Evolutionary conservation across 1,140 invertebrate species (phyloP).

Genomic region (Lepidotrigona ventralis): DNA sequence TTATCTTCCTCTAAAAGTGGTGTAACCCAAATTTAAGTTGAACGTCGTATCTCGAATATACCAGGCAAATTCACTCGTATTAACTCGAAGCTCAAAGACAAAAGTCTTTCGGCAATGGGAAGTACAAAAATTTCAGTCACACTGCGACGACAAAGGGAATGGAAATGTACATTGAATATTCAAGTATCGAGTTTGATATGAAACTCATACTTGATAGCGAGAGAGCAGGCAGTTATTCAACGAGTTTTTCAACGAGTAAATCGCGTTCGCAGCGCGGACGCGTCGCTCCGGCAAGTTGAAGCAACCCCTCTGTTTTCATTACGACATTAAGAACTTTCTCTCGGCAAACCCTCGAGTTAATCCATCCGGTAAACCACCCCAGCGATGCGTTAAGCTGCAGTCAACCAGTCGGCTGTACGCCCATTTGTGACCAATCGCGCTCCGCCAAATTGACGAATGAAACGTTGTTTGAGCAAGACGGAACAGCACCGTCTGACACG

Average conservation of each 20-base stretch:
- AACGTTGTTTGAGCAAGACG: background rate
- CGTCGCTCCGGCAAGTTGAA: slow-evolving; percentile 42
- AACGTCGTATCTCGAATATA: too few species aligned
- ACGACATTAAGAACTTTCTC: slow-evolving; percentile 65
- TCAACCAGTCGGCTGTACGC: slow-evolving; percentile 37
- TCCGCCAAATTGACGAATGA: slow-evolving; percentile 31
- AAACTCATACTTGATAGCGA: too few species aligned
- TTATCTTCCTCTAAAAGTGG: too few species aligned
- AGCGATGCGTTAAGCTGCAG: slow-evolving; percentile 37
- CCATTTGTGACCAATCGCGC: slow-evolving; percentile 30
- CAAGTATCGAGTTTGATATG: too few species aligned
- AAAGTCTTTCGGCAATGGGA: too few species aligned
- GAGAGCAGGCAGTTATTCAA: slow-evolving; percentile 45
- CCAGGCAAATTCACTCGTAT: too few species aligned
- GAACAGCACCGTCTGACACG: background rate
- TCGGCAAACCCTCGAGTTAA: slow-evolving; percentile 64
- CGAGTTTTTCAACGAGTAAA: slow-evolving; percentile 58
- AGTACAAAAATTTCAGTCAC: too few species aligned
- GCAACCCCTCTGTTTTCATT: slow-evolving; percentile 62
- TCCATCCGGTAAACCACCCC: slow-evolving; percentile 58
- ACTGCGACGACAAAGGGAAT: too few species aligned
- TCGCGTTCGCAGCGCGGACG: slow-evolving; percentile 43
- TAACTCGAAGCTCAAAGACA: too few species aligned
- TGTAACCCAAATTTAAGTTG: too few species aligned
- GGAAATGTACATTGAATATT: too few species aligned